phyloP scores from a whole-genome alignment of 1,140 invertebrate genomes.

The Pseudomyrmex pallidus region DNA sequence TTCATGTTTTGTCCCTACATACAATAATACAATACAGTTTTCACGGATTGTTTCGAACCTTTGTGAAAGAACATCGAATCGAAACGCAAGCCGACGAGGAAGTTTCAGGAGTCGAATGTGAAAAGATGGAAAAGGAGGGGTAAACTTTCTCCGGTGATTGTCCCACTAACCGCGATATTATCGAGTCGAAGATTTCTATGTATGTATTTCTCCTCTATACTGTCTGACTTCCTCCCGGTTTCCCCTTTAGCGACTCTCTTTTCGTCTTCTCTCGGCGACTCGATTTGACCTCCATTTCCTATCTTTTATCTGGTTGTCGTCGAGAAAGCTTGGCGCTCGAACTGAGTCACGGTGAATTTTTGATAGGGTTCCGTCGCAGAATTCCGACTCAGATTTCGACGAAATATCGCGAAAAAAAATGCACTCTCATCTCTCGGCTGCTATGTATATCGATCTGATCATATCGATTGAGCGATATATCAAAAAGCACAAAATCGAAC shows the following conservation, averaged over 20 bases:
- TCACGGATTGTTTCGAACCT: constrained; percentile 52
- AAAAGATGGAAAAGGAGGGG: constrained; percentile 72
- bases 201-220: constrained; percentile 27
- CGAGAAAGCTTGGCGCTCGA: constrained; percentile 14
- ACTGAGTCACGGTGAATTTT: constrained; percentile 12
- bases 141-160: constrained; percentile 84
- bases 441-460: background rate
- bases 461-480: constrained; percentile 4
- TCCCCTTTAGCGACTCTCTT: constrained; percentile 59
- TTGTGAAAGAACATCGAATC: constrained; percentile 66
- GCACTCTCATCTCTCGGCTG: background rate
- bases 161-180: constrained; percentile 83
- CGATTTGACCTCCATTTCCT: constrained; percentile 66
- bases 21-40: background rate
- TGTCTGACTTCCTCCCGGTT: constrained; percentile 25
- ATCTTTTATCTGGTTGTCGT: constrained; percentile 56
- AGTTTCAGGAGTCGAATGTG: constrained; percentile 62
- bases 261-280: constrained; percentile 36
- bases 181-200: constrained; percentile 78
- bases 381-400: background rate
- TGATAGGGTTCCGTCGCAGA: background rate
- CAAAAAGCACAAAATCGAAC: constrained; percentile 15
- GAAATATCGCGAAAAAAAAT: background rate
- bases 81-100: constrained; percentile 51
- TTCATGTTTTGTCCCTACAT: too few species aligned